Evolutionary conservation across 2,113 vertebrate species (phyloP).

Genomic region (Gadus chalcogrammus): DNA sequence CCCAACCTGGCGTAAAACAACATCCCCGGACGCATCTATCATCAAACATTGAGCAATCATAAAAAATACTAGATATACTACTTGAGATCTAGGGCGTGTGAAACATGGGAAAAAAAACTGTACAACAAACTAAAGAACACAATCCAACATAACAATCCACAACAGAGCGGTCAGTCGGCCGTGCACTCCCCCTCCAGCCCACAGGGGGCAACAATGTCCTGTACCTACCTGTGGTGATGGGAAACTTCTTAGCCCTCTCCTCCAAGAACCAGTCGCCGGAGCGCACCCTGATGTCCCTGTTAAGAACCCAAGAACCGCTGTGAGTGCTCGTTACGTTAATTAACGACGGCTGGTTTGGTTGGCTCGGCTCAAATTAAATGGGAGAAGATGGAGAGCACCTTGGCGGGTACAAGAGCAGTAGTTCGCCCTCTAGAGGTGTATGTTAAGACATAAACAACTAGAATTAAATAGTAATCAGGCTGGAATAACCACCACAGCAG

Average conservation of each 20-base stretch:
- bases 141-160: not conserved
- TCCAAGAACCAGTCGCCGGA: slow-evolving; percentile 94
- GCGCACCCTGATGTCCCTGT: slow-evolving; percentile 85
- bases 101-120: not conserved
- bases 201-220: not conserved
- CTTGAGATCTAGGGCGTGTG: not conserved
- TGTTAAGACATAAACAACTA: no score
- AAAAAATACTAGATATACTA: not conserved
- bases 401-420: no score
- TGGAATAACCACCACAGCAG: no score
- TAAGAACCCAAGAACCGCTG: not conserved
- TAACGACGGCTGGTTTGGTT: not conserved
- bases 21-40: not conserved
- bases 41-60: slow-evolving; percentile 16
- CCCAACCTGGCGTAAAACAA: not conserved
- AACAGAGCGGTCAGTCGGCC: no score
- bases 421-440: no score
- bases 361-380: not conserved
- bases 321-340: not conserved
- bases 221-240: slow-evolving; percentile 72
- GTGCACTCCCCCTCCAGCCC: no score
- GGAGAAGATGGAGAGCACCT: no score
- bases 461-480: no score
- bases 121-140: not conserved
- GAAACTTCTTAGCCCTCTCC: slow-evolving; percentile 85